phyloP scores from a whole-genome alignment of 2,888 invertebrate species.

The Eristalinus aeneus region DNA sequence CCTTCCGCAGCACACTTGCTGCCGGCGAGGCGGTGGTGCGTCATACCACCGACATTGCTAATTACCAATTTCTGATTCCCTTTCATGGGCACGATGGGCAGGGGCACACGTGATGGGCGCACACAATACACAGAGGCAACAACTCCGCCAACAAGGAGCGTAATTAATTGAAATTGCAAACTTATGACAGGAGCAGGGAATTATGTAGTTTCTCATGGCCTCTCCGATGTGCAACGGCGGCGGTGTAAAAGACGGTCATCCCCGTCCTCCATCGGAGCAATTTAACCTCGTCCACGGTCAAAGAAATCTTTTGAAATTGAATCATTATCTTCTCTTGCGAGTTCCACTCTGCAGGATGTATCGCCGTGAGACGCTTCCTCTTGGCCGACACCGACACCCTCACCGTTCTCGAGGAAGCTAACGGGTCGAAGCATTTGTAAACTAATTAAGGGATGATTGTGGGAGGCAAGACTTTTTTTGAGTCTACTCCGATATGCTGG shows the following conservation, averaged over 20 bases:
- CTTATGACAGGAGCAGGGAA: constrained; percentile 65
- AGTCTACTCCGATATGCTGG: no score
- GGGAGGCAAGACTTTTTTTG: neutral
- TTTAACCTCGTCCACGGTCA: constrained; percentile 66
- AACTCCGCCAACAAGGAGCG: constrained; percentile 25
- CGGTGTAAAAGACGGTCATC: constrained; percentile 15
- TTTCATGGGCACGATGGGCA: constrained; percentile 26
- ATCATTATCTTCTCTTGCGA: constrained; percentile 57
- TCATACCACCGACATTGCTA: constrained; percentile 23
- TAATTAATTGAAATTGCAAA: constrained; percentile 68
- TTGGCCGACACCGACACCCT: no score
- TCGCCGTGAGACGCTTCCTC: neutral
- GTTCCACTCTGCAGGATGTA: constrained; percentile 4
- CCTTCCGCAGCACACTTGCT: neutral
- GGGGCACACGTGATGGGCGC: constrained; percentile 53
- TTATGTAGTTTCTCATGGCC: constrained; percentile 36
- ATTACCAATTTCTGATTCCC: constrained; percentile 64
- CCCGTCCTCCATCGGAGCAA: constrained; percentile 23
- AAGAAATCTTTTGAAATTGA: constrained; percentile 67
- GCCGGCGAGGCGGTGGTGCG: neutral
- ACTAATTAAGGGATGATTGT: constrained; percentile 62
- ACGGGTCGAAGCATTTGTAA: constrained; percentile 64
- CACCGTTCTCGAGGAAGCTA: constrained; percentile 22
- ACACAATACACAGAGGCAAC: constrained; percentile 9
- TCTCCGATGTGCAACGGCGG: constrained; percentile 18